These are phyloP conservation scores for Galeruca laticollis DNA, from an alignment of 2,888 invertebrate species.

Conservation along the genomic window DNA sequence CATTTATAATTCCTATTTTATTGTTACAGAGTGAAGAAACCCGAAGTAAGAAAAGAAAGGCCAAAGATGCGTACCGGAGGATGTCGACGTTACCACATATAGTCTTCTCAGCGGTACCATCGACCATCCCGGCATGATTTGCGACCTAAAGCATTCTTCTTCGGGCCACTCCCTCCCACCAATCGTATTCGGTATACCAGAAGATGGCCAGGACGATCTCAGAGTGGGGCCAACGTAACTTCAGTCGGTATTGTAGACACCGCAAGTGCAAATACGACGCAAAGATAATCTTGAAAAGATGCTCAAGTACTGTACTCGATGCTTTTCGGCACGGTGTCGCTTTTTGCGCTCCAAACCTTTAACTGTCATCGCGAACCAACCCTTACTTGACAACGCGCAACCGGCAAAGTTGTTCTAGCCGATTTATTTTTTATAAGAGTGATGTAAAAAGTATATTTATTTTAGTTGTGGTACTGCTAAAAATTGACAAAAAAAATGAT, in stretches of 20 bases:
- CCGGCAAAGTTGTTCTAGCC: neutral
- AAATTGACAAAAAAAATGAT: slow-evolving; percentile 7
- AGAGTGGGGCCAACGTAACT: slow-evolving; percentile 60
- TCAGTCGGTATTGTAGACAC: slow-evolving; percentile 58
- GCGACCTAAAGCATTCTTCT: slow-evolving; percentile 63
- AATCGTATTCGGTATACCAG: slow-evolving; percentile 60
- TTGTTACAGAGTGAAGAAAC: slow-evolving; percentile 31
- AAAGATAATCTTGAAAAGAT: slow-evolving; percentile 47
- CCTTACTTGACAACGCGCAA: neutral
- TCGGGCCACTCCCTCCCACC: slow-evolving; percentile 65
- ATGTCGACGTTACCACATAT: slow-evolving; percentile 35
- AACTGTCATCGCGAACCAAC: neutral
- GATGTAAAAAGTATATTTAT: slow-evolving; percentile 55
- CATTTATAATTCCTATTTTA: slow-evolving; percentile 24
- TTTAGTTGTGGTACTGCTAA: slow-evolving; percentile 38
- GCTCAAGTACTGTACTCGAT: slow-evolving; percentile 38
- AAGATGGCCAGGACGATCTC: slow-evolving; percentile 64
- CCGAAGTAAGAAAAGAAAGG: slow-evolving; percentile 19
- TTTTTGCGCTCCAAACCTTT: slow-evolving; percentile 7
- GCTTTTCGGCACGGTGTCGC: slow-evolving; percentile 17
- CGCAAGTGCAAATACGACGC: slow-evolving; percentile 55
- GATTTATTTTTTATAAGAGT: slow-evolving; percentile 34
- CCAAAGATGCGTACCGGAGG: slow-evolving; percentile 16
- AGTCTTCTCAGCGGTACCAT: slow-evolving; percentile 26
- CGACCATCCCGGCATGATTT: slow-evolving; percentile 55